These are phyloP conservation scores for Drosophila tropicalis DNA, from an alignment of 1,140 invertebrate species.

Conservation along the genomic window DNA sequence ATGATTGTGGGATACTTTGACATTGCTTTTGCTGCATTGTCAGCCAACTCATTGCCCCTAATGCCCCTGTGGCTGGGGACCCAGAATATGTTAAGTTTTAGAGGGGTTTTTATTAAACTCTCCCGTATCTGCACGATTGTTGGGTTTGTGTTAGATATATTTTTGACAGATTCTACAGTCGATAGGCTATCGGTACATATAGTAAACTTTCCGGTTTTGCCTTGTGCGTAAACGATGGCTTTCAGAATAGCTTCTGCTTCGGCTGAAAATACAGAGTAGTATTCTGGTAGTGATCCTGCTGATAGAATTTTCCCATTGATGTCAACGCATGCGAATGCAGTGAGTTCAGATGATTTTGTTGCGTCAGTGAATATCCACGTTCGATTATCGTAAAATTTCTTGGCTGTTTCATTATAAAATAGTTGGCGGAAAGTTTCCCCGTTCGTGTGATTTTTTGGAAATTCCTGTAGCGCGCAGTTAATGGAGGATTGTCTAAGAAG, in stretches of 20 bases:
- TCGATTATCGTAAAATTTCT: constrained; percentile 17
- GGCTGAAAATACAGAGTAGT: constrained; percentile 18
- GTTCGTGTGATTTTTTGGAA: constrained; percentile 17
- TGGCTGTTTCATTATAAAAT: constrained; percentile 11
- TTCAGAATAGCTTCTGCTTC: constrained; percentile 16
- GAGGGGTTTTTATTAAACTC: constrained; percentile 1
- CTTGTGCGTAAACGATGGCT: constrained; percentile 11
- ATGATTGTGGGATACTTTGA: constrained; percentile 1
- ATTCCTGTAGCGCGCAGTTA: constrained; percentile 16
- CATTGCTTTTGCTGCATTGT: constrained; percentile 2
- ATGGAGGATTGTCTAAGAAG: constrained; percentile 18
- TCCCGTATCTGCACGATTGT: not conserved
- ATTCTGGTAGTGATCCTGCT: constrained; percentile 22
- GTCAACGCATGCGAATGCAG: constrained; percentile 21
- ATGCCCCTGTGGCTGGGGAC: constrained; percentile 6
- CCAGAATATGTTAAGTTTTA: constrained; percentile 6
- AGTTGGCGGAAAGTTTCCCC: constrained; percentile 22
- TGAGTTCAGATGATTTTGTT: constrained; percentile 14
- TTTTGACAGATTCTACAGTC: constrained; percentile 4
- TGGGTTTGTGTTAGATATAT: not conserved
- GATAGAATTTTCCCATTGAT: constrained; percentile 21
- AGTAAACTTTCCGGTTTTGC: constrained; percentile 12
- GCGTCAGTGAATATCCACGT: constrained; percentile 20
- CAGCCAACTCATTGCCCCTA: not conserved
- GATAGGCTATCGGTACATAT: constrained; percentile 23